phyloP scores from a whole-genome alignment of 2,797 vertebrate species.

The Fistularia commersonii region DNA sequence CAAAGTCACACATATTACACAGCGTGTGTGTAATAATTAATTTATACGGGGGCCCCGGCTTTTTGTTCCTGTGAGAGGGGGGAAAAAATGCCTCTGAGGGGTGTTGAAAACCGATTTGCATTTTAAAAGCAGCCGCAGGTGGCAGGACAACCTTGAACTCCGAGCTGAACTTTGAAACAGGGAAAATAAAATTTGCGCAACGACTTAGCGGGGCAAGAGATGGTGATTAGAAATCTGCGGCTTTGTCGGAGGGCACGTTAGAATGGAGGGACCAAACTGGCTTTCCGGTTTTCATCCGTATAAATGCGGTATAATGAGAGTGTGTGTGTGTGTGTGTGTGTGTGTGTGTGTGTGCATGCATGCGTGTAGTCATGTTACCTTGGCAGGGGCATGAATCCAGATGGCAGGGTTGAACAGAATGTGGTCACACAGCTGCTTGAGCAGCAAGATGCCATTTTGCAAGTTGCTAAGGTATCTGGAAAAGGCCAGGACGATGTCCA shows the following conservation, averaged over 20 bases:
- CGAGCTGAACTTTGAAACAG: slow-evolving; percentile 23
- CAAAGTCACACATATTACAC: background rate
- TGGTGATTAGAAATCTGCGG: background rate
- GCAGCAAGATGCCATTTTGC: slow-evolving; percentile 87
- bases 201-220: slow-evolving; percentile 2
- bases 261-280: background rate
- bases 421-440: slow-evolving; percentile 97
- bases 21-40: slow-evolving; percentile 4
- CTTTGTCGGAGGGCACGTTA: slow-evolving; percentile 7
- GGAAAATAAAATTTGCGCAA: slow-evolving; percentile 30
- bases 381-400: slow-evolving; percentile 96
- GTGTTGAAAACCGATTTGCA: slow-evolving; percentile 13
- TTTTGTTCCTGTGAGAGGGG: slow-evolving; percentile 12
- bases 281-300: slow-evolving; percentile 1
- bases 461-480: slow-evolving; percentile 95
- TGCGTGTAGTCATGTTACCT: slow-evolving; percentile 74
- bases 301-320: slow-evolving; percentile 1
- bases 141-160: slow-evolving; percentile 31
- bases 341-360: no score
- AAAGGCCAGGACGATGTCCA: slow-evolving; percentile 94
- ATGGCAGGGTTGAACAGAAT: slow-evolving; percentile 96
- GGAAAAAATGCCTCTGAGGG: slow-evolving; percentile 6
- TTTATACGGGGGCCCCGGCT: slow-evolving; percentile 18
- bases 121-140: slow-evolving; percentile 32
- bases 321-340: no score